Conservation (phyloP, 2,888 invertebrate genomes). For the Nasonovia ribisnigri region DNA sequence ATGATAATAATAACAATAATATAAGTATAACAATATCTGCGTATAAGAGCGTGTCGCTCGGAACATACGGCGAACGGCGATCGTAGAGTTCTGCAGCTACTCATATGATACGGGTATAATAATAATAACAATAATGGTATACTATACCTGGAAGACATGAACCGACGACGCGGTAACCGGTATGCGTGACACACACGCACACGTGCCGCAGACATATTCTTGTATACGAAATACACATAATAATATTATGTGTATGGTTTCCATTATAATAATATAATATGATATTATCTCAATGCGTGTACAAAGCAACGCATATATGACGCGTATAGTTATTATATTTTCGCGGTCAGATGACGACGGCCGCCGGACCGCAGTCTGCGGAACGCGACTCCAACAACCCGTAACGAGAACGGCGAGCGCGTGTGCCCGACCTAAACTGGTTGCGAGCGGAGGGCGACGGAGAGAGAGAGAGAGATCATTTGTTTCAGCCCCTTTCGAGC, state of each 20-base stretch:
- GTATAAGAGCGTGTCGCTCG: neutral
- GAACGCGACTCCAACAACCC: constrained; percentile 58
- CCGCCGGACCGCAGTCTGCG: constrained; percentile 19
- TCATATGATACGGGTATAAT: neutral
- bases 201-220: neutral
- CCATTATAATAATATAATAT: neutral
- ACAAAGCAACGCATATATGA: neutral
- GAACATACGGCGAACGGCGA: constrained; percentile 17
- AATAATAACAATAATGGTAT: neutral
- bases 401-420: constrained; percentile 19
- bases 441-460: neutral
- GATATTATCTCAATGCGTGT: neutral
- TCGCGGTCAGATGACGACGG: constrained; percentile 52
- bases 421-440: neutral
- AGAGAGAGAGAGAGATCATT: neutral
- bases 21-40: constrained; percentile 6
- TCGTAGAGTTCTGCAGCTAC: neutral
- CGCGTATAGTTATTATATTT: constrained; percentile 52
- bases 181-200: constrained; percentile 51
- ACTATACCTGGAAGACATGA: neutral
- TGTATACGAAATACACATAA: neutral
- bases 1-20: neutral
- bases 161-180: constrained; percentile 38
- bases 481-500: neutral
- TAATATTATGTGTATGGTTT: neutral